These are phyloP conservation scores for Elysia crispata DNA, from an alignment of 2,888 invertebrate genomes.

Conservation along the genomic window DNA sequence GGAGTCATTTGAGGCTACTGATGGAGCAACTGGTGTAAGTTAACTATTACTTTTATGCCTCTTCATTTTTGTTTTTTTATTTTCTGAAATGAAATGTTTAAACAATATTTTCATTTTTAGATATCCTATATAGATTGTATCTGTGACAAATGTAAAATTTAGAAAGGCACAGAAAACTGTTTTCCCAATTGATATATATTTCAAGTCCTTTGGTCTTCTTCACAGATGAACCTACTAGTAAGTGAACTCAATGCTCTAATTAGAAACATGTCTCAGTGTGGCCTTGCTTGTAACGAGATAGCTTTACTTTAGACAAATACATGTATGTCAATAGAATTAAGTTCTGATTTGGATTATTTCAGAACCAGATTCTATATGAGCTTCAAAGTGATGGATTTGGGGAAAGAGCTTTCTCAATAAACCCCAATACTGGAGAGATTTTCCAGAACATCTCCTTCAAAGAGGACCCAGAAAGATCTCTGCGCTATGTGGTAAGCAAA, in stretches of 20 bases:
- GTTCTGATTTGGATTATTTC: slow-evolving; percentile 22
- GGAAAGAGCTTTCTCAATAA: slow-evolving; percentile 89
- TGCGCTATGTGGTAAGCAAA: slow-evolving; percentile 54
- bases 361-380: slow-evolving; percentile 59
- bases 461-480: slow-evolving; percentile 56
- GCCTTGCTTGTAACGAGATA: too few species aligned
- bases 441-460: slow-evolving; percentile 54
- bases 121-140: too few species aligned
- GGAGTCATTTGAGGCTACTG: slow-evolving; percentile 19
- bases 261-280: too few species aligned
- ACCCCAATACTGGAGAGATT: slow-evolving; percentile 89
- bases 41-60: not conserved
- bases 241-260: too few species aligned
- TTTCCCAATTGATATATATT: too few species aligned
- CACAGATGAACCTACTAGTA: too few species aligned
- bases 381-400: slow-evolving; percentile 63
- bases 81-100: not conserved
- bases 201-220: too few species aligned
- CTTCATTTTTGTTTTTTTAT: not conserved
- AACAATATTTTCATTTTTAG: too few species aligned
- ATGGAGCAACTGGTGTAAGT: slow-evolving; percentile 38
- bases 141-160: too few species aligned
- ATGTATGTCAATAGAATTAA: too few species aligned
- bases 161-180: too few species aligned
- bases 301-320: too few species aligned